These are phyloP conservation scores for Andrena trimmerana DNA, from an alignment of 2,888 invertebrate genomes.

Conservation along the genomic window DNA sequence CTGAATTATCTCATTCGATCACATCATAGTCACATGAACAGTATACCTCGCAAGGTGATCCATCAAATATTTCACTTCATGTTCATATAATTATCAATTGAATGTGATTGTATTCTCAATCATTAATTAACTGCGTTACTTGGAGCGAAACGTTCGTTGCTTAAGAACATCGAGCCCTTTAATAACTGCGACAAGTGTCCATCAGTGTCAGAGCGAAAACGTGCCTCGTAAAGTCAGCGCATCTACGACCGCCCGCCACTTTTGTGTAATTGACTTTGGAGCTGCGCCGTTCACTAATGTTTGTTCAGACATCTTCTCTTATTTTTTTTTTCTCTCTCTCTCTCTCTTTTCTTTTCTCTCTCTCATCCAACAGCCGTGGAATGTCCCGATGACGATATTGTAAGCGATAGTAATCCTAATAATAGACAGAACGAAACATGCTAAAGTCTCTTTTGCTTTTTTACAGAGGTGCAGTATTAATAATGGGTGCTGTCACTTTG, in stretches of 20 bases:
- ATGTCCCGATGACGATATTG: slow-evolving; percentile 58
- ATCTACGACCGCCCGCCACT: background rate
- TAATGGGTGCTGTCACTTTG: slow-evolving; percentile 93
- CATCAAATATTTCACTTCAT: slow-evolving; percentile 33
- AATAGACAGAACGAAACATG: slow-evolving; percentile 24
- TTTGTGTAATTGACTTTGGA: slow-evolving; percentile 13
- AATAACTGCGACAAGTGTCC: background rate
- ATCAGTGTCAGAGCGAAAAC: background rate
- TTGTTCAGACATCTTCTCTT: slow-evolving; percentile 16
- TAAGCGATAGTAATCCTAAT: slow-evolving; percentile 41
- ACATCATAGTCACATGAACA: slow-evolving; percentile 21
- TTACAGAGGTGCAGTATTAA: slow-evolving; percentile 91
- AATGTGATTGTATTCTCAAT: slow-evolving; percentile 21
- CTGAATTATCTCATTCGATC: slow-evolving; percentile 40
- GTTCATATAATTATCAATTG: slow-evolving; percentile 13
- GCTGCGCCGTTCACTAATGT: slow-evolving; percentile 22
- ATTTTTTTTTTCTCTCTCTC: background rate
- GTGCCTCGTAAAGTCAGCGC: background rate
- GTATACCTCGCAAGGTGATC: background rate
- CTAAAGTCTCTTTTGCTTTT: slow-evolving; percentile 67
- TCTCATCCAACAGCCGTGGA: slow-evolving; percentile 44
- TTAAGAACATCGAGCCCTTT: background rate
- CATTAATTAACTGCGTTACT: slow-evolving; percentile 10
- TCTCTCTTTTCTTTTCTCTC: too few species aligned
- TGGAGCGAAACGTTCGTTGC: background rate